phyloP scores from a whole-genome alignment of 2,113 vertebrate species.

The Aplodontia rufa region DNA sequence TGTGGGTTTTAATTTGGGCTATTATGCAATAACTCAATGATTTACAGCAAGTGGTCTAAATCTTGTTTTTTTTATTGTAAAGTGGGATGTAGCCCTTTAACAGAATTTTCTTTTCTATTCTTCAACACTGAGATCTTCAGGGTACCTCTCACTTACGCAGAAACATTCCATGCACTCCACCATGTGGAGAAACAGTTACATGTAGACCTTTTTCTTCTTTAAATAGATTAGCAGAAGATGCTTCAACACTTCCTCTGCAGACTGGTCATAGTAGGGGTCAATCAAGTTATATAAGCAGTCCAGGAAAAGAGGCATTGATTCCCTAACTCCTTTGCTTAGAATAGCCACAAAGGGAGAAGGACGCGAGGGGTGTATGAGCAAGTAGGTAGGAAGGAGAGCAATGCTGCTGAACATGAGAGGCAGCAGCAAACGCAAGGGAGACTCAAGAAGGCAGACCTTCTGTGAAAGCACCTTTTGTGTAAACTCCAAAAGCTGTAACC shows the following conservation, averaged over 20 bases:
- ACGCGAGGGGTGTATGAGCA: accelerated
- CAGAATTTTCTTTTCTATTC: neutral
- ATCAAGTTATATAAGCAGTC: neutral
- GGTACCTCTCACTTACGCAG: neutral
- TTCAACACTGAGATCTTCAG: neutral
- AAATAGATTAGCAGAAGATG: neutral
- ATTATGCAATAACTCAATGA: neutral
- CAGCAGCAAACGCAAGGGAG: neutral
- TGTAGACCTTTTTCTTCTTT: neutral
- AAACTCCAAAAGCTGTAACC: neutral
- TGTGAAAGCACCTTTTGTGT: neutral
- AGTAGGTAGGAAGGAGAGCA: neutral
- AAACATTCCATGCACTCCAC: neutral
- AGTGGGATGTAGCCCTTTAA: neutral
- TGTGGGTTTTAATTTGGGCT: neutral
- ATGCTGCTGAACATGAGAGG: neutral
- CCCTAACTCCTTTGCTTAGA: neutral
- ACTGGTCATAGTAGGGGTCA: neutral
- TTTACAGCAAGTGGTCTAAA: neutral
- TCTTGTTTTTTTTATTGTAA: neutral
- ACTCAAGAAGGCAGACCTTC: neutral
- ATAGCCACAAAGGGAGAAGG: neutral
- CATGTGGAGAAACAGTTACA: neutral
- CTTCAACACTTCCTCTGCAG: neutral
- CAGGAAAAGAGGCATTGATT: neutral